A percentile compares a stretch with the other conserved stretches of the same genome.
phyloP scores from a whole-genome alignment of 2,888 invertebrate genomes.

The Leptopterna dolabrata region DNA sequence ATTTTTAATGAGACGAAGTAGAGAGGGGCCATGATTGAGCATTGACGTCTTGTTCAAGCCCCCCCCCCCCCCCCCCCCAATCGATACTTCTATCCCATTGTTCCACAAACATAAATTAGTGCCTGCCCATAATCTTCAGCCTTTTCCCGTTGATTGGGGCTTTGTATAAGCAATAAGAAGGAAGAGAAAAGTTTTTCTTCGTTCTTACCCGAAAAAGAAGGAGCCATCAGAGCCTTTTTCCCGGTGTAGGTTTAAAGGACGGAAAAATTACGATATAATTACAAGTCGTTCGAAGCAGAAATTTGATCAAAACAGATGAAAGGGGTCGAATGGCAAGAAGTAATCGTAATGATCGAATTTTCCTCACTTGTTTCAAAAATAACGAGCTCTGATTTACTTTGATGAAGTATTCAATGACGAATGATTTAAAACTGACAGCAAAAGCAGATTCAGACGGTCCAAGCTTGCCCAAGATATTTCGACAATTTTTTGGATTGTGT shows the following conservation, averaged over 20 bases:
- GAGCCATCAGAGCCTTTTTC: background rate
- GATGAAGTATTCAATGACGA: too few relatives aligned
- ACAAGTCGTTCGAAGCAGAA: conserved; percentile 1
- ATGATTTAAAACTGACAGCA: too few relatives aligned
- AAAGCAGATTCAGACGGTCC: too few relatives aligned
- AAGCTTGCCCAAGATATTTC: too few relatives aligned
- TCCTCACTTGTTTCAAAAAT: background rate
- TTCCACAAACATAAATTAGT: conserved; percentile 40
- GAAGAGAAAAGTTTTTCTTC: conserved; percentile 23
- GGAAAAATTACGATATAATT: conserved; percentile 28
- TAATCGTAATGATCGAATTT: conserved; percentile 10
- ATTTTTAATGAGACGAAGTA: conserved; percentile 51
- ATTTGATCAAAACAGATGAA: background rate
- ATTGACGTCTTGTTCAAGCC: conserved; percentile 53
- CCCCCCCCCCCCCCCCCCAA: background rate
- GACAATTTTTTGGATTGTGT: too few relatives aligned
- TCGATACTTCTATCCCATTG: background rate
- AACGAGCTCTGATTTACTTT: too few relatives aligned
- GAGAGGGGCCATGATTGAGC: conserved; percentile 52
- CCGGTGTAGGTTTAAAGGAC: background rate
- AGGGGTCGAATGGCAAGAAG: background rate
- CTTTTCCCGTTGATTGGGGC: conserved; percentile 28
- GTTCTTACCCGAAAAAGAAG: background rate
- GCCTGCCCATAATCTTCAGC: conserved; percentile 36
- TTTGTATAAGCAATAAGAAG: conserved; percentile 14